Evolutionary conservation across 2,888 invertebrate species (phyloP).

Genomic region (Dynastes tityus): DNA sequence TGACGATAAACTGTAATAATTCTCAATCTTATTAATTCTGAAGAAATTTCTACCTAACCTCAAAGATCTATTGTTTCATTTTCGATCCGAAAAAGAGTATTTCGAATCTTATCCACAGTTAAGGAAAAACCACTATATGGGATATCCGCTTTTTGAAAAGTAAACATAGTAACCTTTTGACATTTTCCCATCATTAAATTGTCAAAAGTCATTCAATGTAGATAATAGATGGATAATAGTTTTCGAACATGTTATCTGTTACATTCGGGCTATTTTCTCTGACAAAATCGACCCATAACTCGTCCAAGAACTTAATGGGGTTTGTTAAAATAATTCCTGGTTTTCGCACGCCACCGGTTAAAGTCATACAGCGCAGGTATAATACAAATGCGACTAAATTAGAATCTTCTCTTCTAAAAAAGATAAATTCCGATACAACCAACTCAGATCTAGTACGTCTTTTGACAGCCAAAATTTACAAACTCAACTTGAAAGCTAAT

Average conservation of each 20-base stretch:
- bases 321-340: not conserved
- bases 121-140: no score
- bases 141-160: conserved; percentile 12
- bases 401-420: not conserved
- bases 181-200: no score
- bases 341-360: not conserved
- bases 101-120: no score
- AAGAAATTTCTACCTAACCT: no score
- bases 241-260: not conserved
- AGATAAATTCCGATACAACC: not conserved
- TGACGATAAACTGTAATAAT: no score
- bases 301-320: not conserved
- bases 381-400: not conserved
- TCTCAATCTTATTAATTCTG: no score
- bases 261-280: not conserved
- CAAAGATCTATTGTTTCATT: no score
- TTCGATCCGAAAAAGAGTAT: no score
- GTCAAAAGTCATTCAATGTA: no score
- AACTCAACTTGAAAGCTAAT: not conserved
- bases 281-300: no score
- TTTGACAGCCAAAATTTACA: not conserved
- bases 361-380: not conserved
- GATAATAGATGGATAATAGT: no score
- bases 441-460: not conserved
- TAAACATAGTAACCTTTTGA: not conserved